Evolutionary conservation across 1,140 invertebrate genomes (phyloP).

Genomic region (Hyposmocoma kahamanoa): DNA sequence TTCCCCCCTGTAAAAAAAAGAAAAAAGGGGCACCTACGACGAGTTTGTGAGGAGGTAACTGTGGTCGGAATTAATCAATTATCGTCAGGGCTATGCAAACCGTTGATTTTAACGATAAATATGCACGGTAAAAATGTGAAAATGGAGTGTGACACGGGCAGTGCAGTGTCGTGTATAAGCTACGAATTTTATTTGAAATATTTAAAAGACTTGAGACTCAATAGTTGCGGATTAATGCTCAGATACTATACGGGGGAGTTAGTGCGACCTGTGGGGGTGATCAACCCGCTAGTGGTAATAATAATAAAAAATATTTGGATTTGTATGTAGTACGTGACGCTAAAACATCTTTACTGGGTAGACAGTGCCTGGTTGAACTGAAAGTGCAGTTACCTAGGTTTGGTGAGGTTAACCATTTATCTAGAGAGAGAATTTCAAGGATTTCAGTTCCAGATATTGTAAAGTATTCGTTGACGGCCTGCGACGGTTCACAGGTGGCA

Average conservation of each 20-base stretch:
- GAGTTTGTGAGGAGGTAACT: constrained; percentile 3
- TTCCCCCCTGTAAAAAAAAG: too few species aligned
- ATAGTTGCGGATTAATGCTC: background rate
- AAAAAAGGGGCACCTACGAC: too few species aligned
- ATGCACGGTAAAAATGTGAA: background rate
- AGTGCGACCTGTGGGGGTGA: background rate
- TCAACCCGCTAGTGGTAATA: constrained; percentile 1
- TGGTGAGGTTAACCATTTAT: background rate
- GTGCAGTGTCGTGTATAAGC: too few species aligned
- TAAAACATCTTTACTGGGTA: constrained; percentile 1
- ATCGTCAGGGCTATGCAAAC: background rate
- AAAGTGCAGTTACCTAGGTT: background rate
- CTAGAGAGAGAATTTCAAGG: background rate
- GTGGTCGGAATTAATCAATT: background rate
- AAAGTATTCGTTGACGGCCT: constrained; percentile 8
- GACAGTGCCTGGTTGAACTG: constrained; percentile 4
- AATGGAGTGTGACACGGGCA: constrained; percentile 8
- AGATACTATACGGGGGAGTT: constrained; percentile 2
- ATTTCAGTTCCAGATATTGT: constrained; percentile 6
- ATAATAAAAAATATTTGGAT: constrained; percentile 1
- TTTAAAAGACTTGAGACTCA: background rate
- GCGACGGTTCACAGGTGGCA: constrained; percentile 6
- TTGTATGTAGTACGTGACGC: background rate
- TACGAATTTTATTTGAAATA: background rate
- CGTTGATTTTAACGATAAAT: background rate